phyloP scores from a whole-genome alignment of 1,140 invertebrate genomes.

The Spodoptera litura region DNA sequence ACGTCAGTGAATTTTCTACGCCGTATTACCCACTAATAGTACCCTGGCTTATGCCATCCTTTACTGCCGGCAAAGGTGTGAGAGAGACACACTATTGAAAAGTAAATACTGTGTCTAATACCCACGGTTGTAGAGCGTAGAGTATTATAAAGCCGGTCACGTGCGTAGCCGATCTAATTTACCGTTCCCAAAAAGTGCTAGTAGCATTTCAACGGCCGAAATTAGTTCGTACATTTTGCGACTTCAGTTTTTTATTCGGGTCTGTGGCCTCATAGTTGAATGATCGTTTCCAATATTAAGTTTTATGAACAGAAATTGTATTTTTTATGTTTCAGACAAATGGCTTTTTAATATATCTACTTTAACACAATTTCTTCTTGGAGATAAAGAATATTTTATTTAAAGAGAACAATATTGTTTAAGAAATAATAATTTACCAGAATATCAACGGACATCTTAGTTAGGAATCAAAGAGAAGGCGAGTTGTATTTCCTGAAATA shows the following conservation, averaged over 20 bases:
- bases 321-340: neutral
- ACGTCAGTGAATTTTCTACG: conserved; percentile 63
- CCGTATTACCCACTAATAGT: conserved; percentile 57
- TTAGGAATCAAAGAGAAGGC: conserved; percentile 26
- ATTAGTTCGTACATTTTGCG: conserved; percentile 65
- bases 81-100: conserved; percentile 58
- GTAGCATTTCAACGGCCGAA: conserved; percentile 69
- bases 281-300: conserved; percentile 1
- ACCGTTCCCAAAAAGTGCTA: conserved; percentile 74
- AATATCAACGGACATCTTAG: conserved; percentile 21
- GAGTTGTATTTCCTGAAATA: conserved; percentile 54
- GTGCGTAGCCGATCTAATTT: conserved; percentile 73
- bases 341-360: conserved; percentile 1
- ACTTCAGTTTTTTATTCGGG: conserved; percentile 27
- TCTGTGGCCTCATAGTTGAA: conserved; percentile 7
- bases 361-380: neutral
- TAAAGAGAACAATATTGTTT: neutral
- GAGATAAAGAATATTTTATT: neutral
- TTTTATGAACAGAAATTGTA: neutral
- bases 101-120: conserved; percentile 66
- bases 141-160: conserved; percentile 73
- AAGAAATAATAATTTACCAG: conserved; percentile 14
- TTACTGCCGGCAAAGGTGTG: conserved; percentile 48
- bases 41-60: conserved; percentile 52
- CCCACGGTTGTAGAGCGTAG: conserved; percentile 54